Evolutionary conservation across 2,113 vertebrate genomes (phyloP).

Genomic region (Phaethornis superciliosus): DNA sequence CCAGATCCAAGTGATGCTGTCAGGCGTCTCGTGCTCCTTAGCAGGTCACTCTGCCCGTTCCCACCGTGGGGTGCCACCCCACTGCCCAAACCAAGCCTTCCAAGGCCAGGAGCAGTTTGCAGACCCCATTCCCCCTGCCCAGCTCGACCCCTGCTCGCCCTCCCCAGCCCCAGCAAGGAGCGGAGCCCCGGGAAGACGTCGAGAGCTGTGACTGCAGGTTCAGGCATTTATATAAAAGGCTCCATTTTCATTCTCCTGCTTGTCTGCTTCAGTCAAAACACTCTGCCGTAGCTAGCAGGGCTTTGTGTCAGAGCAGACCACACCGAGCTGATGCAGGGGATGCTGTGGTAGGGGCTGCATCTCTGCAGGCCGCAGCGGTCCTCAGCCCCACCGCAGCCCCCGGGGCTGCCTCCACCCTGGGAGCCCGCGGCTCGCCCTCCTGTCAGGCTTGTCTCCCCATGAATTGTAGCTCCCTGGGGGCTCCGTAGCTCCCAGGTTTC

Average conservation of each 20-base stretch:
- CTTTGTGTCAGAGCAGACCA: neutral
- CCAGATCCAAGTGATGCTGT: neutral
- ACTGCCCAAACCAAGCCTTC: fast-evolving
- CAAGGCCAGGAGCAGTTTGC: neutral
- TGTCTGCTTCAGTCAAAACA: slow-evolving; percentile 51
- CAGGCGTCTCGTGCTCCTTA: fast-evolving
- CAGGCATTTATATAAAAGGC: neutral
- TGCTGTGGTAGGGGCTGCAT: neutral
- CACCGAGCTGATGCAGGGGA: neutral
- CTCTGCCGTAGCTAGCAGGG: neutral
- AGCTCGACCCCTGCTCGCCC: fast-evolving
- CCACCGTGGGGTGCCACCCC: neutral
- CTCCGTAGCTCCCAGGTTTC: neutral
- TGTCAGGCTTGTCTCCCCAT: neutral
- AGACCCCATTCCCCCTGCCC: neutral
- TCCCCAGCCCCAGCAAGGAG: neutral
- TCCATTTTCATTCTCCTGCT: slow-evolving; percentile 46
- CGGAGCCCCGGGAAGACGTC: neutral
- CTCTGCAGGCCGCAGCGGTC: neutral
- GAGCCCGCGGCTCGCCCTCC: neutral
- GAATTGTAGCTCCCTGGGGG: neutral
- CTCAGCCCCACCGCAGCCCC: neutral
- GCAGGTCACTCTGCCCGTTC: neutral
- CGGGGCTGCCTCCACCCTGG: neutral
- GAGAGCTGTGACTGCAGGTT: neutral